A percentile compares a stretch with the other conserved stretches of the same genome.
Conservation (phyloP, 2,113 vertebrate genomes). For the Corythoichthys intestinalis region DNA sequence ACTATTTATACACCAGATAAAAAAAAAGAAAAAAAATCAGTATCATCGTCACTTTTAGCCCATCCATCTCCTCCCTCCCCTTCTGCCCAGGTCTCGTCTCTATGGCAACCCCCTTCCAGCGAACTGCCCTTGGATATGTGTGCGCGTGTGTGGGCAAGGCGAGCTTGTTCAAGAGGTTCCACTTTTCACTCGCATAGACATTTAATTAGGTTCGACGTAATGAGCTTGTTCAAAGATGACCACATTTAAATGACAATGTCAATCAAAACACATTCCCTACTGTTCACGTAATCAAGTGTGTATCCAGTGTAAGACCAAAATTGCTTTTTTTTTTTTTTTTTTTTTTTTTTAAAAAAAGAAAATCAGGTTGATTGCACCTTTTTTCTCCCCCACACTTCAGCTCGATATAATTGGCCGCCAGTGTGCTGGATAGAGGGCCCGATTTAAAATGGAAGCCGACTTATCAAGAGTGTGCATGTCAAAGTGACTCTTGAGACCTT, state of each 20-base stretch:
- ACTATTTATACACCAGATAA: slow-evolving; percentile 35
- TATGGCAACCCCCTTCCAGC: slow-evolving; percentile 67
- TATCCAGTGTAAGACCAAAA: neutral
- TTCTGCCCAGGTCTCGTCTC: slow-evolving; percentile 63
- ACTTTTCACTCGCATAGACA: slow-evolving; percentile 20
- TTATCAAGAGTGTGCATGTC: neutral
- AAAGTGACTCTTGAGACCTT: neutral
- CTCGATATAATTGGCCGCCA: neutral
- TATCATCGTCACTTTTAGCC: slow-evolving; percentile 35
- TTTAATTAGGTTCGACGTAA: neutral
- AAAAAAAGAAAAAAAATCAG: slow-evolving; percentile 25
- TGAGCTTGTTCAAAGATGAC: neutral
- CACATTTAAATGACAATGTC: neutral
- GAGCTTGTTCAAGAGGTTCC: slow-evolving; percentile 52
- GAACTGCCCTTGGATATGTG: slow-evolving; percentile 58
- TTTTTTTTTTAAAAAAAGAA: neutral
- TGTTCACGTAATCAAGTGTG: neutral
- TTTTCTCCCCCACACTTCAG: neutral
- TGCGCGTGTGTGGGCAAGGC: slow-evolving; percentile 26
- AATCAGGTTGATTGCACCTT: neutral
- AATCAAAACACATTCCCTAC: neutral
- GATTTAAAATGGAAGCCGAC: neutral
- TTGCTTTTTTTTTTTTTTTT: neutral
- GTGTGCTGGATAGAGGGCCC: neutral
- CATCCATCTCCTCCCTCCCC: slow-evolving; percentile 54